Evolutionary conservation across 2,797 vertebrate species (phyloP), one percentile per base, ranked within the genome.

Genomic region (Acanthiza pusilla): DNA sequence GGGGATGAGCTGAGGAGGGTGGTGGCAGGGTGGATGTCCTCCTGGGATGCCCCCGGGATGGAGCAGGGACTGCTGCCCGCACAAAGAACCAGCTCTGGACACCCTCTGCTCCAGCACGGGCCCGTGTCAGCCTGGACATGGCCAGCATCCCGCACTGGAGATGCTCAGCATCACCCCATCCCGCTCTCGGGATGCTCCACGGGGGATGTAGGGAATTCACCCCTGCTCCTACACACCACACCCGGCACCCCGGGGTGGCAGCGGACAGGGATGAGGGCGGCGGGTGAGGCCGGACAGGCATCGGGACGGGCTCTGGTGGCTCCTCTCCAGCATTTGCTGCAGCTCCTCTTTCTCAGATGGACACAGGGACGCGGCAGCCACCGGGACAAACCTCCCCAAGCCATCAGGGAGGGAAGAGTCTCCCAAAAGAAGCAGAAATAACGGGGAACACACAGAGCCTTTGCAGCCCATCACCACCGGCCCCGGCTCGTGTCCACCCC

Each of bases 91-190:
- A 2, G 2, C 40, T 32, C n/a, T 4, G 62, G 45, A 42, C 48
- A 40, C n/a, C 25, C 15, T 7, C 3, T 2, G 72, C 62, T 20
- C 7, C 38, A 1, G 67, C 15, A 4, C 32, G 62, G 45, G 51
- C 45, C 42, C 1, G 22, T 1, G 16, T 5, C 40, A 5, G 36
- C n/a, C 14, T 2, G 43, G 40, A 1, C 4, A 32, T 11, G 7
- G 7, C 20, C 51, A 2, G 25, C 48, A 11, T 1, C n/a, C 58
- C 1, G 14, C 19, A 0, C n/a, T 1, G 48, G 40, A 40, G 25
- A 3, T 40, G 23, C 68, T 30, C 57, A 34, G 32, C 62, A 45
- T 26, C 48, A 12, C 42, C 40, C 16, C 17, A 38, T 11, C 21
- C 50, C 21, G 21, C 29, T 7, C 22, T 19, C 29, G 63, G 29